A percentile compares a stretch with the other conserved stretches of the same genome.
Evolutionary conservation across 1,140 invertebrate species (phyloP).

Genomic region (Lamellibrachia luymesi): DNA sequence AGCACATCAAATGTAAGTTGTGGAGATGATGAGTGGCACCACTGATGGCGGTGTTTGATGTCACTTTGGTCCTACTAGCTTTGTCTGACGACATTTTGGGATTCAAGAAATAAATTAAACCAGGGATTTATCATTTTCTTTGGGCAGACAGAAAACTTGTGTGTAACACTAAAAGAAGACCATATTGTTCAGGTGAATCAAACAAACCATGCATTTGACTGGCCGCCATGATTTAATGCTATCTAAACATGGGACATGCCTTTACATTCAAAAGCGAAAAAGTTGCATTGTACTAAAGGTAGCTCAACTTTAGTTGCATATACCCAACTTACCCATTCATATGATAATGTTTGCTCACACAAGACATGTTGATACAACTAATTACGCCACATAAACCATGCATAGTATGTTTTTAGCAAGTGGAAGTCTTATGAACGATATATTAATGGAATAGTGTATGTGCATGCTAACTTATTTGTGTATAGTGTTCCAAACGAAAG

Average conservation of each 20-base stretch:
- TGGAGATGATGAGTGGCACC: too few species aligned
- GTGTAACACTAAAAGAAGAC: neutral
- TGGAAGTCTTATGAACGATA: neutral
- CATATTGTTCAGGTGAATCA: neutral
- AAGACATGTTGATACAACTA: neutral
- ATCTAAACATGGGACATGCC: neutral
- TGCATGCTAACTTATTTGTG: slow-evolving; percentile 5
- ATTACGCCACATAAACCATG: neutral
- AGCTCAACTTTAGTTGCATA: neutral
- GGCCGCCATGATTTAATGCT: neutral
- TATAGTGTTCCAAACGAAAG: neutral
- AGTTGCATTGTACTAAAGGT: neutral
- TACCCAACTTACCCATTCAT: too few species aligned
- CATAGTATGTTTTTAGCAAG: neutral
- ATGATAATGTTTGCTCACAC: too few species aligned
- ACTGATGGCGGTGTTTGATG: neutral
- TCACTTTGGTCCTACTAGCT: neutral
- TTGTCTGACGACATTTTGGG: neutral
- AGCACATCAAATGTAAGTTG: too few species aligned
- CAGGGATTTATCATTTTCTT: neutral
- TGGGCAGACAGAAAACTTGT: neutral
- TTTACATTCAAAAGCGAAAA: neutral
- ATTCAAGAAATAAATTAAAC: neutral
- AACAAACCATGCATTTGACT: neutral
- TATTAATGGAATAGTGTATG: neutral